A percentile compares a stretch with the other conserved stretches of the same genome.
These are phyloP conservation scores for Zalophus californianus DNA, from an alignment of 2,797 vertebrate species.

Conservation along the genomic window DNA sequence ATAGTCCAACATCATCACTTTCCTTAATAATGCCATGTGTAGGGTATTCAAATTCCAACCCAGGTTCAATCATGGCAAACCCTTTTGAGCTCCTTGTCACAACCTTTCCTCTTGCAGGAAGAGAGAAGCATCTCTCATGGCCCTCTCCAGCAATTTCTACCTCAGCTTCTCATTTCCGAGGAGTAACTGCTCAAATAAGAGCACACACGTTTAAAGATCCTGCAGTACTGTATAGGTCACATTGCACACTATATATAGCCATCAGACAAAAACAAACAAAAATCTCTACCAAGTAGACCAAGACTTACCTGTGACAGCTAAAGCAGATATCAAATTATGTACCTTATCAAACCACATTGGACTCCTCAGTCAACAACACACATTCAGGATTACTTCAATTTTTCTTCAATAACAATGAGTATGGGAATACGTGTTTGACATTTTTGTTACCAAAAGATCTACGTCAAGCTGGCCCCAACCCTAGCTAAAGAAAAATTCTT, in stretches of 20 bases:
- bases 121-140: not conserved
- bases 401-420: not conserved
- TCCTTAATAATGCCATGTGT: not conserved
- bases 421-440: not conserved
- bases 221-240: fast-evolving
- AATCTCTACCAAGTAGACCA: not conserved
- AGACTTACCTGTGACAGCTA: not conserved
- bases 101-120: not conserved
- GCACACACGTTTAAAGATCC: not conserved
- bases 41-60: not conserved
- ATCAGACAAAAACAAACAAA: not conserved
- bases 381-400: not conserved
- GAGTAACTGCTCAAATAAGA: not conserved
- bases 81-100: not conserved
- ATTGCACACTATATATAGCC: not conserved
- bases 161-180: not conserved
- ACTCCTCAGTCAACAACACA: not conserved
- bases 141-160: not conserved
- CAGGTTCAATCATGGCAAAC: not conserved
- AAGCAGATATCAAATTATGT: not conserved
- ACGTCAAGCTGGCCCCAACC: not conserved
- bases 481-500: not conserved
- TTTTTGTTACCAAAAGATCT: not conserved
- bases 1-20: not conserved
- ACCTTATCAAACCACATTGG: not conserved